These are phyloP conservation scores for Nephotettix cincticeps DNA, from an alignment of 1,140 invertebrate genomes.

Conservation along the genomic window DNA sequence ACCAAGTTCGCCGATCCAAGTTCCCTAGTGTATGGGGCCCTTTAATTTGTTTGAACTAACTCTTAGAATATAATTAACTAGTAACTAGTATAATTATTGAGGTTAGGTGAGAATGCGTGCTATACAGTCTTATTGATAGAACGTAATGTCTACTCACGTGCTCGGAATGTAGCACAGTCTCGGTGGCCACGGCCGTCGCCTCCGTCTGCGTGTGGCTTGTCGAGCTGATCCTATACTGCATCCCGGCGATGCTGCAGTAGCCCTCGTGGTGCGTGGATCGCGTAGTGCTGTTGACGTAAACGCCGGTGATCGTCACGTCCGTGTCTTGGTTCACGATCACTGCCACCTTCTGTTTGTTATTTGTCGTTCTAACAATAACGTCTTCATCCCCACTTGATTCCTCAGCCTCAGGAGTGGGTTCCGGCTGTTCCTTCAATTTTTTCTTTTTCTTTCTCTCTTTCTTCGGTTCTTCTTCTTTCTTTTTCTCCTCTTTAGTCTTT, in stretches of 20 bases:
- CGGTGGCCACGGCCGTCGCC: conserved; percentile 69
- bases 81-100: no score
- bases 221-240: conserved; percentile 78
- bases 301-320: conserved; percentile 81
- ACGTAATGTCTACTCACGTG: conserved; percentile 33
- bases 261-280: conserved; percentile 74
- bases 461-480: conserved; percentile 43
- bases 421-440: conserved; percentile 26
- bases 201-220: conserved; percentile 77
- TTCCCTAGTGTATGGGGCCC: no score
- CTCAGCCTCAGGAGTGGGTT: conserved; percentile 40
- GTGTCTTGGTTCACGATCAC: conserved; percentile 79
- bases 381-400: conserved; percentile 40
- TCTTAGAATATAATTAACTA: background rate
- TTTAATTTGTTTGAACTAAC: background rate
- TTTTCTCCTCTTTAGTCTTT: conserved; percentile 55
- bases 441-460: conserved; percentile 29
- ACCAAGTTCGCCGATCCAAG: no score
- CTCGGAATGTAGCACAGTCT: conserved; percentile 47
- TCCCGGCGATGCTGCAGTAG: conserved; percentile 76
- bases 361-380: conserved; percentile 35
- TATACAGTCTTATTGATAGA: no score
- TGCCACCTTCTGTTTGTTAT: conserved; percentile 57
- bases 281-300: conserved; percentile 71
- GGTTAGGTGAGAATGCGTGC: no score